Percentiles rank a stretch among this genome's conserved stretches.
Conservation (phyloP, 2,797 vertebrate genomes). For the Muraenolepis orangiensis region DNA sequence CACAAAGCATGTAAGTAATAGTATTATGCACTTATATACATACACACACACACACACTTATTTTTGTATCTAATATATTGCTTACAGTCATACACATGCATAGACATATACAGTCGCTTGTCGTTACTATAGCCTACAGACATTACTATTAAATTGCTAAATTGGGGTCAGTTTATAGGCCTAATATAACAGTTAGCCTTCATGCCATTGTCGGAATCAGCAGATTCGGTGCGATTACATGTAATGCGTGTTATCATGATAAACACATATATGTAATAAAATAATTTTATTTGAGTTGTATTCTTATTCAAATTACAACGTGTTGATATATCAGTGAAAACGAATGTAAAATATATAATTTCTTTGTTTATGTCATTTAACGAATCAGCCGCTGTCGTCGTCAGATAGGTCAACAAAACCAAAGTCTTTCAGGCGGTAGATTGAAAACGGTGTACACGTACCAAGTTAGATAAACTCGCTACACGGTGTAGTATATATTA, state of each 20-base stretch:
- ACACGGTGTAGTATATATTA: too few species aligned
- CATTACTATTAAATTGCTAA: too few species aligned
- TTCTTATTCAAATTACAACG: background rate
- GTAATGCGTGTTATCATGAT: background rate
- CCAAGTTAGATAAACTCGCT: background rate
- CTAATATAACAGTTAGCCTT: background rate
- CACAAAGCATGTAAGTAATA: too few species aligned
- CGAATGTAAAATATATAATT: background rate
- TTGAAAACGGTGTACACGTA: constrained; percentile 16
- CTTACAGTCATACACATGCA: too few species aligned
- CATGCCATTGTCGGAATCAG: background rate
- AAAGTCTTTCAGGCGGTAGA: constrained; percentile 69
- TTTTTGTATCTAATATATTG: too few species aligned
- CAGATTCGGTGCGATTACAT: background rate
- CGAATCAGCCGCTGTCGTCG: background rate
- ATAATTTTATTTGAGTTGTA: background rate
- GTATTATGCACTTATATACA: too few species aligned
- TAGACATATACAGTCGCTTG: too few species aligned
- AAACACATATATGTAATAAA: background rate
- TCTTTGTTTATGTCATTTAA: background rate
- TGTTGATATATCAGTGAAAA: background rate
- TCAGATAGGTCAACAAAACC: constrained; percentile 30
- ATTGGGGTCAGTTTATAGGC: background rate
- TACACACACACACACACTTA: too few species aligned
- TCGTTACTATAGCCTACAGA: too few species aligned